Evolutionary conservation across 2,113 vertebrate species (phyloP).

Genomic region (Corythoichthys intestinalis): DNA sequence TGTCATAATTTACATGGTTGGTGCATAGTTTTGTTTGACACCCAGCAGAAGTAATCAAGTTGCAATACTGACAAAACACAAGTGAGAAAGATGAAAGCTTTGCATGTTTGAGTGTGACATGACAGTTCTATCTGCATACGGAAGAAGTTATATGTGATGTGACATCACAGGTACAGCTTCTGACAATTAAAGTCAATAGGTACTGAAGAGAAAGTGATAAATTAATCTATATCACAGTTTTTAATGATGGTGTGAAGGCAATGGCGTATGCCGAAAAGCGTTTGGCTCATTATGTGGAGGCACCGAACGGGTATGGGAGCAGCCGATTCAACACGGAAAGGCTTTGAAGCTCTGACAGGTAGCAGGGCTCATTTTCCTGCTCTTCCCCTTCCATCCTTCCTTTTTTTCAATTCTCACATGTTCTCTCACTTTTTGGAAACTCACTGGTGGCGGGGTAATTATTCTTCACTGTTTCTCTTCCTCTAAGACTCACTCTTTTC

Average conservation of each 20-base stretch:
- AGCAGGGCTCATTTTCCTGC: constrained; percentile 51
- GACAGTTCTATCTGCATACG: neutral
- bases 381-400: constrained; percentile 46
- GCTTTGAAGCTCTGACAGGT: constrained; percentile 66
- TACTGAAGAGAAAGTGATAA: constrained; percentile 37
- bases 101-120: neutral
- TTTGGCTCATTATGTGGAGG: constrained; percentile 71
- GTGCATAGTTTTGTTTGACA: too few species aligned
- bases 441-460: constrained; percentile 42
- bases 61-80: neutral
- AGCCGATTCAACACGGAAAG: constrained; percentile 44
- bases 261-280: constrained; percentile 43
- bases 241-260: constrained; percentile 42
- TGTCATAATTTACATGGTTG: too few species aligned
- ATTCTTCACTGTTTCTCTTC: constrained; percentile 31
- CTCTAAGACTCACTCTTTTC: constrained; percentile 19
- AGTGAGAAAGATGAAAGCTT: neutral
- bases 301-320: constrained; percentile 49
- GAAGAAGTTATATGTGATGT: constrained; percentile 24
- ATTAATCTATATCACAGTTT: constrained; percentile 44
- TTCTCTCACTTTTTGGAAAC: constrained; percentile 46
- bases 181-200: constrained; percentile 41
- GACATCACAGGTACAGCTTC: constrained; percentile 33
- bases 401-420: constrained; percentile 31
- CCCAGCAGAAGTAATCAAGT: too few species aligned